Base-by-base conservation (phyloP, 1,140 invertebrate species). In the Drosophila subobscura region DNA sequence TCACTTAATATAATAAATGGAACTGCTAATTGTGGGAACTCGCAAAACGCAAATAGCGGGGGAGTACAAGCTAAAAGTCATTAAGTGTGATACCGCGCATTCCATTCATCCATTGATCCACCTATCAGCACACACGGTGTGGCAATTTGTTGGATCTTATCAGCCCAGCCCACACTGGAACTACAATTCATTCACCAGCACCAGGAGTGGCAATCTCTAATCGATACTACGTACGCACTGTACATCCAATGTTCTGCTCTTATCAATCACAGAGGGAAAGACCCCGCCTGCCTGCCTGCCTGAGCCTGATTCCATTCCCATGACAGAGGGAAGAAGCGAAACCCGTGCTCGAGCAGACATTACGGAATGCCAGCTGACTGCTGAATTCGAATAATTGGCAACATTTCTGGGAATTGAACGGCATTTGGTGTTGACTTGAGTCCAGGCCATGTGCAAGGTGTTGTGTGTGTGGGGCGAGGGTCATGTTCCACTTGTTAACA, bases 401-500 rank as follows among this genome's bases (percentile, higher is more conserved):
- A 47, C 46, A 67, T 64, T 68, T 68, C 65, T 64, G 63, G 65
- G 63, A 68, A 68, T 57, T n/a, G 25, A 29, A 12, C n/a, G n/a
- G 65, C 33, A 42, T 23, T 20, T 20, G 6, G 22, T 4, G 29
- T 42, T 14, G 58, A 55, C 41, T 55, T 68, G 50, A 40, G 25
- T 40, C 29, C 29, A 8, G 29, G 29, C 29, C 8, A 33, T 33
- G 29, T 29, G 29, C 64, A 50, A 63, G 64, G 64, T 64, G 64
- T 64, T 58, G 33, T 63, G 37, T 51, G 59, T 14, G 40, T 6
- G 52, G 23, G 56, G 40, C 40, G 41, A 56, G 50, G 83, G 74
- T 79, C 66, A 84, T 67, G 65, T 68, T 68, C 65, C 6, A 22
- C 61, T 40, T 67, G 64, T 66, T 67, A 67, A 67, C 64, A 67